These are phyloP conservation scores for Poeciliopsis occidentalis DNA, from an alignment of 2,113 vertebrate species.

Conservation along the genomic window DNA sequence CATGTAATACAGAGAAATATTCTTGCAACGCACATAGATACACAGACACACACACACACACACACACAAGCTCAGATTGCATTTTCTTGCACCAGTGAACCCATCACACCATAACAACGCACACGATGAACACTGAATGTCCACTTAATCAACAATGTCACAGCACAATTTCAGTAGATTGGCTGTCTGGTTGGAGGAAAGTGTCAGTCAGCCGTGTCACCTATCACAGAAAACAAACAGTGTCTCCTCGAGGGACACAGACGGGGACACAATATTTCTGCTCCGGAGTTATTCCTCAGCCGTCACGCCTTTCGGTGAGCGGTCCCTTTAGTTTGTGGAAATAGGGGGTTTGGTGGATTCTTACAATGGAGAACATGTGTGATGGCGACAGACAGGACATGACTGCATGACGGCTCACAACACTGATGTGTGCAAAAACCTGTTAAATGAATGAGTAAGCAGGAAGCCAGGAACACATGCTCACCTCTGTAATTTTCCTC, in stretches of 20 bases:
- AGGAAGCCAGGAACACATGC: slow-evolving; percentile 2
- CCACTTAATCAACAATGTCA: slow-evolving; percentile 68
- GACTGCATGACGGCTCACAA: slow-evolving; percentile 41
- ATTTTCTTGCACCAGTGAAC: slow-evolving; percentile 37
- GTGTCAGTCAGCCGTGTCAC: slow-evolving; percentile 73
- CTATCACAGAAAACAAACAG: slow-evolving; percentile 63
- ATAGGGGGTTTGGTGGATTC: slow-evolving; percentile 71
- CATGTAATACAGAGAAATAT: neutral
- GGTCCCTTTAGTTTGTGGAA: slow-evolving; percentile 22
- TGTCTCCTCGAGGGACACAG: slow-evolving; percentile 44
- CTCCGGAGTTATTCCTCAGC: slow-evolving; percentile 34
- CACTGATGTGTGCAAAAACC: slow-evolving; percentile 8
- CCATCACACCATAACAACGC: slow-evolving; percentile 22
- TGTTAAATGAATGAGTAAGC: neutral
- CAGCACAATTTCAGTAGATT: slow-evolving; percentile 56
- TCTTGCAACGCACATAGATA: neutral
- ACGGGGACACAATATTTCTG: slow-evolving; percentile 32
- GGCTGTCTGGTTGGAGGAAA: slow-evolving; percentile 50
- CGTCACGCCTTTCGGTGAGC: slow-evolving; percentile 42
- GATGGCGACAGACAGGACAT: slow-evolving; percentile 71
- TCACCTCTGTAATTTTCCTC: neutral
- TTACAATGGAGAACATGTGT: slow-evolving; percentile 73
- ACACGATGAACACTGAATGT: slow-evolving; percentile 20
- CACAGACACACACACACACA: slow-evolving; percentile 5
- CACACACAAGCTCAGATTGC: slow-evolving; percentile 5